Percentiles rank a stretch among this genome's conserved stretches.
phyloP scores from a whole-genome alignment of 2,797 vertebrate genomes.

The Falco naumanni region DNA sequence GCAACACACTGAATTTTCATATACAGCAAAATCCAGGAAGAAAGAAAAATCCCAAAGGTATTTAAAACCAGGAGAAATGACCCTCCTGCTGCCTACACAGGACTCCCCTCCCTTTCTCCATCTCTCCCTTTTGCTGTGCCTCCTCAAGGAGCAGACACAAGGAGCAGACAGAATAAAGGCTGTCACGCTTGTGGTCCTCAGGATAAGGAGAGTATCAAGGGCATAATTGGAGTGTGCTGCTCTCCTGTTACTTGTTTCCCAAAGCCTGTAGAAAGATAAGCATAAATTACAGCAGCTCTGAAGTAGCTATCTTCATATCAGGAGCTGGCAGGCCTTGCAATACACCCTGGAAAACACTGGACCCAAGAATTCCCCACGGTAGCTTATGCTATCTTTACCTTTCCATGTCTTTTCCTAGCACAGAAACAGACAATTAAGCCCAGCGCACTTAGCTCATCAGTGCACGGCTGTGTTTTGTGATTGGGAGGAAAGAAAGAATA shows the following conservation, averaged over 20 bases:
- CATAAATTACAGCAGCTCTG: constrained; percentile 45
- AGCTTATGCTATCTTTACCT: constrained; percentile 18
- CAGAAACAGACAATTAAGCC: not conserved
- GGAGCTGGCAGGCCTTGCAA: not conserved
- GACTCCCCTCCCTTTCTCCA: not conserved
- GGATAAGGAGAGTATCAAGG: constrained; percentile 26
- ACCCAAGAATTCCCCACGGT: not conserved
- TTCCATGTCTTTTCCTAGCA: not conserved
- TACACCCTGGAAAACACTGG: not conserved
- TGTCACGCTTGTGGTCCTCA: not conserved
- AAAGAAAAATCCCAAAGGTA: not conserved
- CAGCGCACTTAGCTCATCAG: not conserved
- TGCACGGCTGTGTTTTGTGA: not conserved
- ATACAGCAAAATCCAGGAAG: not conserved
- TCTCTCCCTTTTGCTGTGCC: not conserved
- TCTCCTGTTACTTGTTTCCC: constrained; percentile 27
- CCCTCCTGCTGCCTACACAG: not conserved
- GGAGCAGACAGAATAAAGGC: constrained; percentile 10
- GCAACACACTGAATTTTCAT: not conserved
- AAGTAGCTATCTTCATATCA: constrained; percentile 43
- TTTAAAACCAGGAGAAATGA: not conserved
- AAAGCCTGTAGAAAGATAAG: constrained; percentile 48
- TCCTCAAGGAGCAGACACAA: not conserved
- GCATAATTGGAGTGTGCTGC: not conserved
- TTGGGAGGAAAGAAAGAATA: not conserved